Percentiles rank a stretch among this genome's conserved stretches.
These are phyloP conservation scores for Myotis daubentonii DNA, from an alignment of 2,797 vertebrate genomes.

Conservation along the genomic window DNA sequence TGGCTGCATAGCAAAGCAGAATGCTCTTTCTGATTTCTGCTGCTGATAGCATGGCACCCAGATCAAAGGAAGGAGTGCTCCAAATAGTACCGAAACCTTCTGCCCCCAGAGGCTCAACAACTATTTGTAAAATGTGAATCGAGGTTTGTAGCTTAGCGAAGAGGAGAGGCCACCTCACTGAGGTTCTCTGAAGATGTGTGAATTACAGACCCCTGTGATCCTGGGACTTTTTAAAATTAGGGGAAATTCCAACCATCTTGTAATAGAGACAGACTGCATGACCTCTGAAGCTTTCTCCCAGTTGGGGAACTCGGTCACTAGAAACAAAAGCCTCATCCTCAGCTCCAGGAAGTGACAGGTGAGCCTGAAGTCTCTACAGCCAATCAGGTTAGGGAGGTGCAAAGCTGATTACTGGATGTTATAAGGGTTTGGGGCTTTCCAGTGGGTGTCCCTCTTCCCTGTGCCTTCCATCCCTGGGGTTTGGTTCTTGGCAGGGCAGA, in stretches of 20 bases:
- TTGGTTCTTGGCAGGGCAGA: background rate
- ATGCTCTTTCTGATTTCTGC: conserved; percentile 56
- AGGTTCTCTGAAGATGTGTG: background rate
- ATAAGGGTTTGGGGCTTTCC: background rate
- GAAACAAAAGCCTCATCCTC: background rate
- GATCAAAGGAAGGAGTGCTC: conserved; percentile 55
- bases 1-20: conserved; percentile 36
- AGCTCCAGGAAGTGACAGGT: background rate
- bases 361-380: background rate
- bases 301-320: background rate
- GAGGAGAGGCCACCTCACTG: background rate
- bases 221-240: background rate
- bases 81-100: background rate
- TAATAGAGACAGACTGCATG: background rate
- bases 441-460: background rate
- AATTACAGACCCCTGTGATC: background rate
- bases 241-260: background rate
- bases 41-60: conserved; percentile 51
- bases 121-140: background rate
- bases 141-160: background rate
- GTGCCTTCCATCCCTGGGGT: background rate
- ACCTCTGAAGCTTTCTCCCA: background rate
- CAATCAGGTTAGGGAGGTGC: no score
- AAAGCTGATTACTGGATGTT: background rate
- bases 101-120: background rate